phyloP scores from a whole-genome alignment of 2,113 vertebrate species.

The Mesitornis unicolor region DNA sequence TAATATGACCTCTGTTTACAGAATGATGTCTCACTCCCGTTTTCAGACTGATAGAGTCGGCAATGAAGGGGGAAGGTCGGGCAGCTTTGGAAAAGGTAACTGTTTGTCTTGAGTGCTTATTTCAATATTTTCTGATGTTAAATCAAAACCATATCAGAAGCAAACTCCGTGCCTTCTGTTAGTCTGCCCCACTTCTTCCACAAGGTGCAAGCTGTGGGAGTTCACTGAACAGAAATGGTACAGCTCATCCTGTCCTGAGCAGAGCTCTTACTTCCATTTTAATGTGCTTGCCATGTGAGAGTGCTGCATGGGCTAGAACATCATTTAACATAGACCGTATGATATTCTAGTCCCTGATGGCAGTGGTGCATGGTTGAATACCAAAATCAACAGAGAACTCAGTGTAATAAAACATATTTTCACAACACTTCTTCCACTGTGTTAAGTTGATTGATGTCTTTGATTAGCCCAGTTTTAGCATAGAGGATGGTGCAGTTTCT shows the following conservation, averaged over 20 bases:
- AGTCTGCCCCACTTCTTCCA: neutral
- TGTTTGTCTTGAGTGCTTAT: constrained; percentile 46
- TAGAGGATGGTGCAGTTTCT: neutral
- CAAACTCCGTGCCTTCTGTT: constrained; percentile 46
- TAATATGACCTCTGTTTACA: constrained; percentile 46
- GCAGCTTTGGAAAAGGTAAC: constrained; percentile 50
- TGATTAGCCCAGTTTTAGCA: constrained; percentile 31
- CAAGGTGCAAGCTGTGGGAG: neutral
- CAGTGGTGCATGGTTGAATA: neutral
- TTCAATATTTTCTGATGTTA: constrained; percentile 57
- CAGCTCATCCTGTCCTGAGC: constrained; percentile 12
- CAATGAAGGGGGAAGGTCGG: constrained; percentile 10
- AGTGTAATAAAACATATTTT: neutral
- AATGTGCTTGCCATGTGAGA: neutral
- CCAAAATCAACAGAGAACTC: neutral
- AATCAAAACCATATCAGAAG: constrained; percentile 41
- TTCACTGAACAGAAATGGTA: neutral
- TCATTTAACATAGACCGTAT: neutral
- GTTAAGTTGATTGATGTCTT: constrained; percentile 21
- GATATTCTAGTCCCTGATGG: neutral
- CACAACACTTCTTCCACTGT: neutral
- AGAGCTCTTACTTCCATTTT: constrained; percentile 22
- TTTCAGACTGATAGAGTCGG: neutral
- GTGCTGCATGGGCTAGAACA: neutral
- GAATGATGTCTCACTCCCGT: constrained; percentile 37